phyloP scores from a whole-genome alignment of 37 sponge, comb jelly and placozoan species.

The Corticium candelabrum region DNA sequence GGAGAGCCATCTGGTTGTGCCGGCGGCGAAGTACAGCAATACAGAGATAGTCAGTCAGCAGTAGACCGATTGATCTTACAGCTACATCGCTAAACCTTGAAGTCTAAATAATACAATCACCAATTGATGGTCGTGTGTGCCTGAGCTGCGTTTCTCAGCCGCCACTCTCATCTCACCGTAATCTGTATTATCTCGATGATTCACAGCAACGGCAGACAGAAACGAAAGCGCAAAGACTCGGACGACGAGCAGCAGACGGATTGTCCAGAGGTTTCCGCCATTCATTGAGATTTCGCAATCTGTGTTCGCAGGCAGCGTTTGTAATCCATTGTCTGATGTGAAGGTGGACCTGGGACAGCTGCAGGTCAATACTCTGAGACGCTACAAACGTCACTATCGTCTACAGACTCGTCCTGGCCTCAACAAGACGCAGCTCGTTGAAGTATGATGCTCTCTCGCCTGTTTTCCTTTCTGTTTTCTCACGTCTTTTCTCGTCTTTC shows the following conservation, averaged over 20 bases:
- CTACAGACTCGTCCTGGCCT: slow-evolving; percentile 73
- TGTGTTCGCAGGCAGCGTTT: not conserved
- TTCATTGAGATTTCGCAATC: not conserved
- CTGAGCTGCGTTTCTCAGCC: no score
- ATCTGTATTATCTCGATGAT: not conserved
- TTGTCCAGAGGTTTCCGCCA: not conserved
- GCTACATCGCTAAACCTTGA: no score
- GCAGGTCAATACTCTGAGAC: slow-evolving; percentile 78
- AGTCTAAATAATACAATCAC: no score
- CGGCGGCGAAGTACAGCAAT: no score
- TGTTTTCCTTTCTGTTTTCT: not conserved
- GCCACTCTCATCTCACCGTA: slow-evolving; percentile 1
- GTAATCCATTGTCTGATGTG: not conserved
- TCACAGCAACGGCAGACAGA: slow-evolving; percentile 14
- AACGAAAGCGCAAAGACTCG: slow-evolving; percentile 74
- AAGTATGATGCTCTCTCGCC: slow-evolving; percentile 32
- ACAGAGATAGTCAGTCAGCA: no score
- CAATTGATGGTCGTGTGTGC: no score
- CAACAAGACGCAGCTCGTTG: slow-evolving; percentile 81
- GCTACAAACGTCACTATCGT: slow-evolving; percentile 81
- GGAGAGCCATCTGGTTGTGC: no score
- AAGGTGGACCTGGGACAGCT: slow-evolving; percentile 81
- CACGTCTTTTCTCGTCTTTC: slow-evolving; percentile 7
- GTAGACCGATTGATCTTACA: no score
- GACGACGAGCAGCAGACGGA: slow-evolving; percentile 49